A percentile compares a stretch with the other conserved stretches of the same genome.
phyloP scores from a whole-genome alignment of 2,888 invertebrate genomes.

The Dicranocentrus wangi region DNA sequence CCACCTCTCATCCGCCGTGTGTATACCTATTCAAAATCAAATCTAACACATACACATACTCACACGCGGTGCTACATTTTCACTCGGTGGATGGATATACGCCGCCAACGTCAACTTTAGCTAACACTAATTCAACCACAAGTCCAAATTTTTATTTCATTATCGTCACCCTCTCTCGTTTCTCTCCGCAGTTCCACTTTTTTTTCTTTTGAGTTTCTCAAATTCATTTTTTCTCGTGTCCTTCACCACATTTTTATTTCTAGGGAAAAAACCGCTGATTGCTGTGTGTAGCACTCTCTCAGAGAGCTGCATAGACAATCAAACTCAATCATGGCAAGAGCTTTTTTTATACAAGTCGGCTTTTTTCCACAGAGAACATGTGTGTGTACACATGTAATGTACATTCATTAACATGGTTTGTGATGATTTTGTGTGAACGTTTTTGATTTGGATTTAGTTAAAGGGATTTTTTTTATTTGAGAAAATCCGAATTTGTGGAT shows the following conservation, averaged over 20 bases:
- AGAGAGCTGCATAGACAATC: conserved; percentile 64
- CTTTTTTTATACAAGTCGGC: conserved; percentile 43
- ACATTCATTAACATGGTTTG: neutral
- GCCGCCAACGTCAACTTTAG: conserved; percentile 19
- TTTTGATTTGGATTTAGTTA: too few relatives aligned
- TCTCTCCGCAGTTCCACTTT: neutral
- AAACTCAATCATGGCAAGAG: conserved; percentile 68
- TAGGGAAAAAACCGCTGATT: conserved; percentile 24
- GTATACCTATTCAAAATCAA: neutral
- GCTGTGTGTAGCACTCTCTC: neutral
- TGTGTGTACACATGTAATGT: conserved; percentile 17
- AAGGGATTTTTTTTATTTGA: conserved; percentile 21
- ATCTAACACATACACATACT: neutral
- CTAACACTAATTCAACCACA: conserved; percentile 57
- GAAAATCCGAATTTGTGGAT: conserved; percentile 21
- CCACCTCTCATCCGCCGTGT: too few relatives aligned
- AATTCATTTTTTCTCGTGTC: conserved; percentile 19
- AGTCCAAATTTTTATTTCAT: conserved; percentile 55
- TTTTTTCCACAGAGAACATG: conserved; percentile 14
- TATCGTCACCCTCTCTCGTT: conserved; percentile 40
- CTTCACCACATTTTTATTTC: conserved; percentile 25
- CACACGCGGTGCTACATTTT: too few relatives aligned
- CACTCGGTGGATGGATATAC: too few relatives aligned
- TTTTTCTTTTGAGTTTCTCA: conserved; percentile 14
- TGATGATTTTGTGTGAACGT: too few relatives aligned